Evolutionary conservation across 2,888 invertebrate genomes (phyloP).

Genomic region (Ormia ochracea): DNA sequence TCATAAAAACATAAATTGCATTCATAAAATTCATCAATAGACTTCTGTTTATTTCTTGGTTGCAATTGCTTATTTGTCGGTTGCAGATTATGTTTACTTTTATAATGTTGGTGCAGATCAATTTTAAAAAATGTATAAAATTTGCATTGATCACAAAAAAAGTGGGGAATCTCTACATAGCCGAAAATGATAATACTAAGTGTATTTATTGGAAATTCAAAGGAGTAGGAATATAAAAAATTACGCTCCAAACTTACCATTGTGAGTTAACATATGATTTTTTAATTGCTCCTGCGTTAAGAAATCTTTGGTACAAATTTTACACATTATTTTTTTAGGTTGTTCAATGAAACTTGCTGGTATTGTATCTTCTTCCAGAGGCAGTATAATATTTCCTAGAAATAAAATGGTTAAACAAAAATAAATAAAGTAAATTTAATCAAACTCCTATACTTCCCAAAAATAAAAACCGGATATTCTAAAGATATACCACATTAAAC

Average conservation of each 20-base stretch:
- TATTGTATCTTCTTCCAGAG: conserved; percentile 45
- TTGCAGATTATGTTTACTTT: conserved; percentile 66
- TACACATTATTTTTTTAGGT: conserved; percentile 60
- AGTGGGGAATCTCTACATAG: conserved; percentile 71
- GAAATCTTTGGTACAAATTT: conserved; percentile 63
- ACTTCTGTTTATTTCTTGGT: conserved; percentile 63
- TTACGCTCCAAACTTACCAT: conserved; percentile 51
- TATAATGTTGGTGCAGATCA: conserved; percentile 71
- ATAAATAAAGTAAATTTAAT: not conserved
- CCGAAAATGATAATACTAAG: not conserved
- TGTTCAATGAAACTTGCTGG: conserved; percentile 43
- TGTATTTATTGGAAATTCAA: not conserved
- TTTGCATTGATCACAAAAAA: conserved; percentile 70
- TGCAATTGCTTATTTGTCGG: conserved; percentile 64
- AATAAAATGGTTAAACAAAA: not conserved
- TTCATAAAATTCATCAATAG: conserved; percentile 59
- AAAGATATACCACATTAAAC: too few relatives aligned
- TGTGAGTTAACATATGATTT: conserved; percentile 65
- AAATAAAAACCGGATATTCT: too few relatives aligned
- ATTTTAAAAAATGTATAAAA: conserved; percentile 70
- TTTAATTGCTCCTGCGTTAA: conserved; percentile 62
- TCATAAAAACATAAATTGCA: conserved; percentile 72
- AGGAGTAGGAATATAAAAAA: not conserved
- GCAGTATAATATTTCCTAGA: conserved; percentile 16
- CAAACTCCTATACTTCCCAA: too few relatives aligned